These are phyloP conservation scores for Coranthus polyacanthus DNA, from an alignment of 2,797 vertebrate species.

Conservation along the genomic window DNA sequence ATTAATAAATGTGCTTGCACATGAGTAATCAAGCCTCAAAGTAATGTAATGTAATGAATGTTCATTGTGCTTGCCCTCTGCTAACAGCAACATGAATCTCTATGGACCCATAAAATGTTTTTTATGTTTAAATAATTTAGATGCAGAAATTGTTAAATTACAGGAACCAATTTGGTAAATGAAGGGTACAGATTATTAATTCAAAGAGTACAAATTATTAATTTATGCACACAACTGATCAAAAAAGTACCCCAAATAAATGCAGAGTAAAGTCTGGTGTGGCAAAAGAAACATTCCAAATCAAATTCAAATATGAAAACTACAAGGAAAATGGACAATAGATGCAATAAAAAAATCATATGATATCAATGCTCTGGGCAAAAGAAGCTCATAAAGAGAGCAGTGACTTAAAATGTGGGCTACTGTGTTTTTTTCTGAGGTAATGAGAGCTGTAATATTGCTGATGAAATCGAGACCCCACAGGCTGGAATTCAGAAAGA, in stretches of 20 bases:
- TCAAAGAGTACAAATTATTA: slow-evolving; percentile 9
- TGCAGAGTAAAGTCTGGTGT: slow-evolving; percentile 1
- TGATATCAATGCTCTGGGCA: slow-evolving; percentile 75
- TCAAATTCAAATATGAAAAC: slow-evolving; percentile 54
- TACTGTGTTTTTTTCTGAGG: slow-evolving; percentile 68
- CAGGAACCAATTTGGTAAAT: slow-evolving; percentile 15
- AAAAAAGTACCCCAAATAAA: slow-evolving; percentile 20
- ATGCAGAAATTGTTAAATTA: slow-evolving; percentile 23
- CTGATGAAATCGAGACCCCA: slow-evolving; percentile 76
- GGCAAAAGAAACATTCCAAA: slow-evolving; percentile 25
- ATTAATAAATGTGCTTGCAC: no score
- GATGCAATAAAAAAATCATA: slow-evolving; percentile 73
- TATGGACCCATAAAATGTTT: no score
- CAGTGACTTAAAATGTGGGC: slow-evolving; percentile 75
- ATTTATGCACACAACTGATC: slow-evolving; percentile 22
- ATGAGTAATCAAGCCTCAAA: no score
- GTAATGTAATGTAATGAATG: no score
- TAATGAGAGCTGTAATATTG: slow-evolving; percentile 81
- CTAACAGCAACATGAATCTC: no score
- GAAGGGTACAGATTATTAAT: slow-evolving; percentile 8
- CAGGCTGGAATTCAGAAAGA: slow-evolving; percentile 70
- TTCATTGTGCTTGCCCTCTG: no score
- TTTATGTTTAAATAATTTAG: slow-evolving; percentile 17
- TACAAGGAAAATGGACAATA: slow-evolving; percentile 69
- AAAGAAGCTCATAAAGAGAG: slow-evolving; percentile 82